These are phyloP conservation scores for Aptenodytes patagonicus DNA, from an alignment of 2,113 vertebrate species.

Conservation along the genomic window DNA sequence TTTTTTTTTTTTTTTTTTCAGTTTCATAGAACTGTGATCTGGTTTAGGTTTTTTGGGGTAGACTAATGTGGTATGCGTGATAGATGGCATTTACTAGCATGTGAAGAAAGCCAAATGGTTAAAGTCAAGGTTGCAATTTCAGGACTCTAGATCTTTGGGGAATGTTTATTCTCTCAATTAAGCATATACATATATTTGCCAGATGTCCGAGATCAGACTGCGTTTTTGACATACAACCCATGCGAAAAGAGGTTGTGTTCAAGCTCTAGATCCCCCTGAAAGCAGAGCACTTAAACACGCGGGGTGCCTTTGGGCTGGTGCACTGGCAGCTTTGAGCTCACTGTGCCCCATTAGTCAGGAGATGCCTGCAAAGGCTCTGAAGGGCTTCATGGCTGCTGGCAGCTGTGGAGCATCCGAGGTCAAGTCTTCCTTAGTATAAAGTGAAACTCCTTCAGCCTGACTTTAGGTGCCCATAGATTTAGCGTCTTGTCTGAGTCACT, in stretches of 20 bases:
- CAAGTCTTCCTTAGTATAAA: neutral
- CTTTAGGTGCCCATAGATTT: neutral
- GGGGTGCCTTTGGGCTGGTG: neutral
- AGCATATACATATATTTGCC: neutral
- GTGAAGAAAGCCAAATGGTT: constrained; percentile 16
- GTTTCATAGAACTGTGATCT: neutral
- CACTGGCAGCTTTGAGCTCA: neutral
- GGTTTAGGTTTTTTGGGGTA: neutral
- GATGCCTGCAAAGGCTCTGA: neutral
- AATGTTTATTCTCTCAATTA: constrained; percentile 18
- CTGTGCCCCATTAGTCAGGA: neutral
- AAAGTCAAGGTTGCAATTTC: constrained; percentile 8
- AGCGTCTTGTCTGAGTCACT: neutral
- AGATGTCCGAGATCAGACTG: neutral
- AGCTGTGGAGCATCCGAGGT: neutral
- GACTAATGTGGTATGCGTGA: neutral
- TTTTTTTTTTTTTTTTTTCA: neutral
- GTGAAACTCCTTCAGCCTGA: neutral
- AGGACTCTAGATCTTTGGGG: neutral
- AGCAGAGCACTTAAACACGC: rapidly evolving
- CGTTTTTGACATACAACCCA: neutral
- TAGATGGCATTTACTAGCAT: neutral
- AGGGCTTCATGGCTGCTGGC: neutral
- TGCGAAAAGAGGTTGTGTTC: neutral
- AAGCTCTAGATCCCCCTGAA: neutral